Evolutionary conservation across 2,113 vertebrate species (phyloP), one percentile per base, ranked within the genome.

Genomic region (Lasiurus borealis): DNA sequence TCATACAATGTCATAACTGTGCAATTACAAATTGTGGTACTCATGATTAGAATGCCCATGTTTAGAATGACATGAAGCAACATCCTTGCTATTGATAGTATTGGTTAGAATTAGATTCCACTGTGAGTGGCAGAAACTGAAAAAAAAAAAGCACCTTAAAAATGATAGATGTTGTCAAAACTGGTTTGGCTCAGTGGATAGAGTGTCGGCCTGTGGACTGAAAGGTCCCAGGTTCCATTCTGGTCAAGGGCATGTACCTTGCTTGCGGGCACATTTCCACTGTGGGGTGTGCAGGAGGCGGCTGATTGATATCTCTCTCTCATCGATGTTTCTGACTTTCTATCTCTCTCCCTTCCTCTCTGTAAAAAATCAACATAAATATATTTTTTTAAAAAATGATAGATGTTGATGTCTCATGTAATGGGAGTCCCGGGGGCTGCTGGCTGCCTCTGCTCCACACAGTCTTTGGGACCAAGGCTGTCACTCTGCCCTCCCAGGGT

Each of bases 341-440:
- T n/a, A n/a, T n/a, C n/a, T n/a, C n/a, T n/a, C n/a, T n/a, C n/a
- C n/a, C n/a, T n/a, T n/a, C n/a, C n/a, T n/a, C n/a, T n/a, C n/a
- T n/a, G n/a, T n/a, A n/a, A n/a, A n/a, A n/a, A n/a, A n/a, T n/a
- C n/a, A n/a, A n/a, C n/a, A n/a, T n/a, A n/a, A n/a, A n/a, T n/a
- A n/a, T n/a, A n/a, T n/a, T n/a, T n/a, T n/a, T n/a, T n/a, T n/a
- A n/a, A 27, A 36, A 5, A 27, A 40, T 59, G 40, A 14, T 5
- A 29, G 36, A 6, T 1, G 0, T 3, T 44, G 87, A 16, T 36
- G 31, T 66, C 31, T 13, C 34, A 1, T 0, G 27, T 15, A 0
- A 3, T 9, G 6, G 64, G 36, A 77, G 62, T 16, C 36, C 48
- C 10, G 36, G 31, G n/a, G 77, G 46, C 6, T 0, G 12, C 8